Percentiles rank a stretch among this genome's conserved stretches.
Evolutionary conservation across 2,888 invertebrate genomes (phyloP).

Genomic region (Standfussiana lucernea): DNA sequence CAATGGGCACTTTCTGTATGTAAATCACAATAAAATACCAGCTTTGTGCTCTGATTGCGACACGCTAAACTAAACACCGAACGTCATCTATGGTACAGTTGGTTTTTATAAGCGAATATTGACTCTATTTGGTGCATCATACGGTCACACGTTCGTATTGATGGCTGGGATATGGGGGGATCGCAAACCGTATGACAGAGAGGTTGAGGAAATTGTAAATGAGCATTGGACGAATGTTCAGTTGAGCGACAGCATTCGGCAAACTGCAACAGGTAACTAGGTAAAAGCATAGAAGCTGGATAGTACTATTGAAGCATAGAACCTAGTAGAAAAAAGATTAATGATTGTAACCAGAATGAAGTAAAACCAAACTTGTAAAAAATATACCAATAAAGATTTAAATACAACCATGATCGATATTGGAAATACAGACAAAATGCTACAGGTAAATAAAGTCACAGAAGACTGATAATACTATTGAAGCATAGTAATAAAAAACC

Average conservation of each 20-base stretch:
- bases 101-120: slow-evolving; percentile 73
- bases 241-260: background rate
- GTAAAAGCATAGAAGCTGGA: background rate
- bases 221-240: background rate
- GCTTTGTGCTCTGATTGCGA: slow-evolving; percentile 88
- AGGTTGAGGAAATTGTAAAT: slow-evolving; percentile 19
- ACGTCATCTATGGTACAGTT: slow-evolving; percentile 78
- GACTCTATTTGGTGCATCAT: slow-evolving; percentile 67
- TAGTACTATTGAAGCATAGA: background rate
- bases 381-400: background rate
- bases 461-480: no score
- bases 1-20: slow-evolving; percentile 88
- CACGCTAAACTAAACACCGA: slow-evolving; percentile 87
- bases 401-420: no score
- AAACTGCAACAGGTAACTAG: background rate
- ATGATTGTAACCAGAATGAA: background rate
- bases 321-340: no score
- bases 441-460: no score
- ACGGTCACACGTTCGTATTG: slow-evolving; percentile 39
- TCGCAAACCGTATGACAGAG: slow-evolving; percentile 23
- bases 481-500: no score
- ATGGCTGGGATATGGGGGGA: slow-evolving; percentile 21
- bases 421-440: no score
- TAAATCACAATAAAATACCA: slow-evolving; percentile 89
- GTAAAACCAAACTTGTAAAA: background rate